phyloP scores from a whole-genome alignment of 2,113 vertebrate species.

The Catharus fuscescens region DNA sequence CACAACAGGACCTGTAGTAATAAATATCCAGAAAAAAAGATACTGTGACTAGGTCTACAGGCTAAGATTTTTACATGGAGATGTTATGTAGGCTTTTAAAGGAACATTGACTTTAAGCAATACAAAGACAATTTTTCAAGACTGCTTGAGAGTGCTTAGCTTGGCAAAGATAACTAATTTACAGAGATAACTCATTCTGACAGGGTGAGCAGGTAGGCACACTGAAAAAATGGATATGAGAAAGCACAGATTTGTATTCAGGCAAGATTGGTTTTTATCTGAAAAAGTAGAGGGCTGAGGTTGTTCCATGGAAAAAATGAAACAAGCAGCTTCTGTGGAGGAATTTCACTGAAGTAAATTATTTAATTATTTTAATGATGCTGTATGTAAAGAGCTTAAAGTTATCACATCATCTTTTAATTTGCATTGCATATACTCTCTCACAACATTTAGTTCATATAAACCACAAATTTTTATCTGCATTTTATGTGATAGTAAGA shows the following conservation, averaged over 20 bases:
- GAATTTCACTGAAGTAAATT: neutral
- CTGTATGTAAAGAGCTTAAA: neutral
- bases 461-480: neutral
- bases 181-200: neutral
- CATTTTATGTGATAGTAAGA: neutral
- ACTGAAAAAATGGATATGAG: neutral
- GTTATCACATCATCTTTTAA: neutral
- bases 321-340: neutral
- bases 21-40: neutral
- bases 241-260: neutral
- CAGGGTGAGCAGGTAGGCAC: neutral
- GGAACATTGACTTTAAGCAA: neutral
- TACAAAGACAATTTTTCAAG: neutral
- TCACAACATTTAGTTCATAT: neutral
- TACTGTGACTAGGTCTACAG: neutral
- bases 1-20: neutral
- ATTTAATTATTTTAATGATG: neutral
- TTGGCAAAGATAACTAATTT: neutral
- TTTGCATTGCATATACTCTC: neutral
- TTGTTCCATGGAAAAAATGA: neutral
- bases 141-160: neutral
- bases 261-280: neutral
- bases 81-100: neutral
- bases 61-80: neutral
- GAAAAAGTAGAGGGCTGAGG: neutral